These are phyloP conservation scores for Apogon hyalosoma DNA, from an alignment of 2,797 vertebrate species.

Conservation along the genomic window DNA sequence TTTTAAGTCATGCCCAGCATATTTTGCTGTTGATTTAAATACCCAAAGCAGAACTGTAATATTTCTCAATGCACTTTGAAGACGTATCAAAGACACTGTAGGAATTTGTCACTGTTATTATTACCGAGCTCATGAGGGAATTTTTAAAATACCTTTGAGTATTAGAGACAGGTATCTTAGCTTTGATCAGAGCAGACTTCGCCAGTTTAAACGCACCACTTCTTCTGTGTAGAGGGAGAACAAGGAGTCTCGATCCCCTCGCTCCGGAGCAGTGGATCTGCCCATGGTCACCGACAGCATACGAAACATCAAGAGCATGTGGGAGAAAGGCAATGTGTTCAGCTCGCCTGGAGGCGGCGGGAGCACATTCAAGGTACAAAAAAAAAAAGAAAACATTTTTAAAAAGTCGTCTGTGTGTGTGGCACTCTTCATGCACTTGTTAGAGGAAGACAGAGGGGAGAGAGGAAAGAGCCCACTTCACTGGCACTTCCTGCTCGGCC, in stretches of 20 bases:
- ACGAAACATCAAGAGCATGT: slow-evolving; percentile 98
- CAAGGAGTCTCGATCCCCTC: slow-evolving; percentile 86
- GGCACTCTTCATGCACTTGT: too few relatives aligned
- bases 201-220: not conserved
- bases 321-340: slow-evolving; percentile 96
- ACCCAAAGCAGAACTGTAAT: slow-evolving; percentile 8
- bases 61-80: slow-evolving; percentile 12
- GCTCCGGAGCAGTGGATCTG: slow-evolving; percentile 89
- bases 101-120: slow-evolving; percentile 12
- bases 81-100: slow-evolving; percentile 3
- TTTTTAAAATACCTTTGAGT: not conserved
- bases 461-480: slow-evolving; percentile 44
- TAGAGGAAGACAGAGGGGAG: slow-evolving; percentile 7
- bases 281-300: slow-evolving; percentile 90
- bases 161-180: not conserved
- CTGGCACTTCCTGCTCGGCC: slow-evolving; percentile 55
- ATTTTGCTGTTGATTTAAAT: slow-evolving; percentile 15
- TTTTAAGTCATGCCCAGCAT: not conserved
- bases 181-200: slow-evolving; percentile 4
- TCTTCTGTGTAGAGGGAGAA: slow-evolving; percentile 81
- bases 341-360: slow-evolving; percentile 84
- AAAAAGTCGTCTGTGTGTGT: not conserved
- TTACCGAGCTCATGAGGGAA: not conserved
- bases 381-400: too few relatives aligned
- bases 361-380: slow-evolving; percentile 91